Percentiles rank a stretch among this genome's conserved stretches.
phyloP scores from a whole-genome alignment of 2,113 vertebrate genomes.

The Odobenus rosmarus region DNA sequence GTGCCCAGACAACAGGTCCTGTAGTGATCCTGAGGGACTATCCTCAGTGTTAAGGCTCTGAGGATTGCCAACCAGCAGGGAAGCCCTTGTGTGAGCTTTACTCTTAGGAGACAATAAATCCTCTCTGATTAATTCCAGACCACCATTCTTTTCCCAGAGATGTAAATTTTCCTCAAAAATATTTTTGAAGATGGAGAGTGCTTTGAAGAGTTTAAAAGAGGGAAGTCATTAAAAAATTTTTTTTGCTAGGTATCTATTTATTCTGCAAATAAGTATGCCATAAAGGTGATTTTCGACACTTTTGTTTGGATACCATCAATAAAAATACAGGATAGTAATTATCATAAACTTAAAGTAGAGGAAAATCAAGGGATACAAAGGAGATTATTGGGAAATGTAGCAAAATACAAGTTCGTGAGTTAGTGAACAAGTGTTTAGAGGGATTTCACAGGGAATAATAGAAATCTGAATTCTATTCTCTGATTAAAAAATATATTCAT shows the following conservation, averaged over 20 bases:
- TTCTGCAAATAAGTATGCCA: not conserved
- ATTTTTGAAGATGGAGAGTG: constrained; percentile 8
- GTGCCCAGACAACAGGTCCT: constrained; percentile 13
- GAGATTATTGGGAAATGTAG: not conserved
- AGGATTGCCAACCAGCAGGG: not conserved
- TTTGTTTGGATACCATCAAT: not conserved
- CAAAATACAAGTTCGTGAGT: not conserved
- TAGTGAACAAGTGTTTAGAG: not conserved
- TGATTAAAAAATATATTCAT: constrained; percentile 8
- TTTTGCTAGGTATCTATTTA: not conserved
- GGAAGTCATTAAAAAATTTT: not conserved
- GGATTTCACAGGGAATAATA: not conserved
- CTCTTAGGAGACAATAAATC: constrained; percentile 53
- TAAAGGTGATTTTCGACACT: not conserved
- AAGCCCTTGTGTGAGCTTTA: not conserved
- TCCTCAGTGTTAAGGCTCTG: not conserved
- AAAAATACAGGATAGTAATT: constrained; percentile 19
- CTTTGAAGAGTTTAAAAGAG: constrained; percentile 41
- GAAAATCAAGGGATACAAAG: not conserved
- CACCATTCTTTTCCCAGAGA: not conserved
- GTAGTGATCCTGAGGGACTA: not conserved
- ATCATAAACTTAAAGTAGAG: not conserved
- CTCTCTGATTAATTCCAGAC: constrained; percentile 50
- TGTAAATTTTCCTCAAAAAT: constrained; percentile 57
- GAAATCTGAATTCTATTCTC: constrained; percentile 1